These are phyloP conservation scores for Anthoscopus minutus DNA, from an alignment of 2,113 vertebrate genomes.

Conservation along the genomic window DNA sequence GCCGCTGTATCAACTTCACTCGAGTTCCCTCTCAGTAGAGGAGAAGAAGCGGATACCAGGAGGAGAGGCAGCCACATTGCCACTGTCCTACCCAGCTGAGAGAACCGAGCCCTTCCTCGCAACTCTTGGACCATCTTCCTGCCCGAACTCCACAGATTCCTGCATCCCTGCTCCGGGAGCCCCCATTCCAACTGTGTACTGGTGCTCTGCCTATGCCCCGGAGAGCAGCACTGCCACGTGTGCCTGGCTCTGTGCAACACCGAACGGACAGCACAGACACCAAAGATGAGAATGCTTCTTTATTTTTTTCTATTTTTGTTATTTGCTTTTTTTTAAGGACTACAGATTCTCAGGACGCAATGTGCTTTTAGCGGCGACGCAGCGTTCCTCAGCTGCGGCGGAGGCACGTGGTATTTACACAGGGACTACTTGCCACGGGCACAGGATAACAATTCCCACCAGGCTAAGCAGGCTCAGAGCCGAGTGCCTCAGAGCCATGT, in stretches of 20 bases:
- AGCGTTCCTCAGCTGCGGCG: slow-evolving; percentile 61
- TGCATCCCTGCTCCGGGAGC: neutral
- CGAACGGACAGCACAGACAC: neutral
- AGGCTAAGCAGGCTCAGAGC: slow-evolving; percentile 74
- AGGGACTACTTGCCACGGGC: slow-evolving; percentile 72
- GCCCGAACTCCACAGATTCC: neutral
- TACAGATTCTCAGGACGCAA: slow-evolving; percentile 66
- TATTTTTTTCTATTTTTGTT: slow-evolving; percentile 11
- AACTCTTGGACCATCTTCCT: slow-evolving; percentile 3
- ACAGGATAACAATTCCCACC: slow-evolving; percentile 69
- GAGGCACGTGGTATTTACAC: slow-evolving; percentile 56
- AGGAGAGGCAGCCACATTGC: neutral
- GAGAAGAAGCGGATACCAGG: neutral
- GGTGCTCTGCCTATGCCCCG: neutral
- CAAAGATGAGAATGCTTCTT: neutral
- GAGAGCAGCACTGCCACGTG: neutral
- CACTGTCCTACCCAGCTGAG: slow-evolving; percentile 17
- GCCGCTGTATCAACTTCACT: slow-evolving; percentile 90
- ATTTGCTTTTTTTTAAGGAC: neutral
- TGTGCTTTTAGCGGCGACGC: slow-evolving; percentile 62
- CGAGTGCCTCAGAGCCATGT: slow-evolving; percentile 79
- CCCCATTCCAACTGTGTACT: rapidly evolving
- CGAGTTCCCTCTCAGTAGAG: slow-evolving; percentile 78
- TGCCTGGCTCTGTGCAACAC: neutral
- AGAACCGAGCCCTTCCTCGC: slow-evolving; percentile 22